Conservation (phyloP, 2,113 vertebrate genomes). For the Coreoperca whiteheadi region DNA sequence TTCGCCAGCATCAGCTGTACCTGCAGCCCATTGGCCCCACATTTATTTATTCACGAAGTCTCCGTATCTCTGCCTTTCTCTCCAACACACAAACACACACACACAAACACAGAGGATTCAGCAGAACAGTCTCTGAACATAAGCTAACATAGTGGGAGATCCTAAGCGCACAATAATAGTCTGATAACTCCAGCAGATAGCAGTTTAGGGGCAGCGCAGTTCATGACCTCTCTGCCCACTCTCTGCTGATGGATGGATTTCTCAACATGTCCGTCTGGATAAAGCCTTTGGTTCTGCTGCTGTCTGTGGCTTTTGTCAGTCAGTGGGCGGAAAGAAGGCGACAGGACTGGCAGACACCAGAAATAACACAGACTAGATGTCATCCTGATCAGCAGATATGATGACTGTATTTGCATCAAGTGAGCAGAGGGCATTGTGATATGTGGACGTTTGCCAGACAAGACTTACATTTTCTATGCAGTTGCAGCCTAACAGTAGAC, state of each 20-base stretch:
- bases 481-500: background rate
- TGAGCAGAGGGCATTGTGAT: slow-evolving; percentile 18
- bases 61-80: background rate
- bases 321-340: slow-evolving; percentile 68
- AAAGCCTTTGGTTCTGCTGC: slow-evolving; percentile 59
- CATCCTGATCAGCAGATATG: slow-evolving; percentile 69
- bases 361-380: slow-evolving; percentile 78
- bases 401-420: slow-evolving; percentile 53
- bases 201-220: slow-evolving; percentile 34
- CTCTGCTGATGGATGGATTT: slow-evolving; percentile 70
- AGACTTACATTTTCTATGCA: slow-evolving; percentile 12
- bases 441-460: slow-evolving; percentile 8
- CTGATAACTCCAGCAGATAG: slow-evolving; percentile 36
- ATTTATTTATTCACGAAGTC: slow-evolving; percentile 19
- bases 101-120: slow-evolving; percentile 11
- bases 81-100: slow-evolving; percentile 5
- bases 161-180: slow-evolving; percentile 35
- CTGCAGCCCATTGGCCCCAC: background rate
- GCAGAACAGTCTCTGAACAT: slow-evolving; percentile 15
- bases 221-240: slow-evolving; percentile 63
- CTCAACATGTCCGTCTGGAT: slow-evolving; percentile 57
- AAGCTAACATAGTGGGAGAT: slow-evolving; percentile 23
- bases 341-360: slow-evolving; percentile 65
- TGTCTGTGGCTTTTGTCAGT: slow-evolving; percentile 72
- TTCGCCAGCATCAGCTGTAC: slow-evolving; percentile 22